Evolutionary conservation across 1,140 invertebrate genomes (phyloP).

Genomic region (Habropoda laboriosa): DNA sequence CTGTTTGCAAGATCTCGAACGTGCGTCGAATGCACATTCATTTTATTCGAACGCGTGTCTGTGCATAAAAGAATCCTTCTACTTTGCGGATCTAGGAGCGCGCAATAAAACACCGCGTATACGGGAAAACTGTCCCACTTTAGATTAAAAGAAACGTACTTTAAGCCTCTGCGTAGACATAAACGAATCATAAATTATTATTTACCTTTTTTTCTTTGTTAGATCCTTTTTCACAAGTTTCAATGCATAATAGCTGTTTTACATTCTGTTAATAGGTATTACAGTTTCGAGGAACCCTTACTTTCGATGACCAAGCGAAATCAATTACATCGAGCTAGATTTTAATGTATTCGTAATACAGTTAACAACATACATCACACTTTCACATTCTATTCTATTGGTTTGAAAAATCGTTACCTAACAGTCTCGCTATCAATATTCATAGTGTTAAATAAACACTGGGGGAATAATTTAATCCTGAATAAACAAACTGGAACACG

Average conservation of each 20-base stretch:
- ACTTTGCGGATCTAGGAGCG: not conserved
- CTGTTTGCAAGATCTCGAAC: slow-evolving; percentile 19
- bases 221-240: too few species aligned
- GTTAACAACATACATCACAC: not conserved
- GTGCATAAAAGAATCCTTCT: not conserved
- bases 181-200: not conserved
- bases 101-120: not conserved
- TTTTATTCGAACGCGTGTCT: slow-evolving; percentile 1
- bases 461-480: not conserved
- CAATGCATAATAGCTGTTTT: too few species aligned
- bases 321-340: not conserved
- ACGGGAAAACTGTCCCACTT: not conserved
- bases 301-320: not conserved
- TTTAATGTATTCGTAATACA: too few species aligned
- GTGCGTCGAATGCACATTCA: slow-evolving; percentile 11
- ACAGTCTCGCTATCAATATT: not conserved
- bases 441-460: not conserved
- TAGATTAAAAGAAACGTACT: not conserved
- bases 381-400: not conserved
- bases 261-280: not conserved
- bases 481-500: not conserved
- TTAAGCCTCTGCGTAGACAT: not conserved
- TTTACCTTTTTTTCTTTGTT: not conserved
- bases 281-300: not conserved
- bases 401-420: not conserved